Conservation (phyloP, 2,888 invertebrate species). For the Aspidiotus destructor region DNA sequence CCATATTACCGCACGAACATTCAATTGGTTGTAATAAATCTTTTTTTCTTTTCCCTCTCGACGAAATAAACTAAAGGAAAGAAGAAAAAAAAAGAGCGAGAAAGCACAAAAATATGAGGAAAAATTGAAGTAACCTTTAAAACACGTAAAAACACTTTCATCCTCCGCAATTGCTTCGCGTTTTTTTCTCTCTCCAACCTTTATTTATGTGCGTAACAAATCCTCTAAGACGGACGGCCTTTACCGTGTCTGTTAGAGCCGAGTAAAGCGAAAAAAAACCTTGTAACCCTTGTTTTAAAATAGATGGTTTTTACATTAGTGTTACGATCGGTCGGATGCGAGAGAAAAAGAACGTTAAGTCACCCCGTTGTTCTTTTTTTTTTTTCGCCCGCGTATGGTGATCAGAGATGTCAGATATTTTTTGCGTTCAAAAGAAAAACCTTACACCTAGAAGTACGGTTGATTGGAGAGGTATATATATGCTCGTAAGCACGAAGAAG, state of each 20-base stretch:
- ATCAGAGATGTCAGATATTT: too few species aligned
- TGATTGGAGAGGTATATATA: not conserved
- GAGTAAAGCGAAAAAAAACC: conserved; percentile 11
- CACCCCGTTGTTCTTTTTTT: conserved; percentile 1
- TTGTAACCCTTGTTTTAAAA: conserved; percentile 33
- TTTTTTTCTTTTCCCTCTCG: not conserved
- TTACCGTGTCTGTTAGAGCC: conserved; percentile 23
- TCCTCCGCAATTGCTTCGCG: conserved; percentile 16
- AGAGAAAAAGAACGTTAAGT: conserved; percentile 8
- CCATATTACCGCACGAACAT: conserved; percentile 9
- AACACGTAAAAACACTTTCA: conserved; percentile 31
- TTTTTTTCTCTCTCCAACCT: conserved; percentile 21
- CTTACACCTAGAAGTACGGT: not conserved
- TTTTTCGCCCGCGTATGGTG: not conserved
- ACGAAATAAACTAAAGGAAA: not conserved
- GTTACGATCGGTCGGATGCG: conserved; percentile 19
- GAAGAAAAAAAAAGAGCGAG: conserved; percentile 5
- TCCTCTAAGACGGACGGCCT: conserved; percentile 26
- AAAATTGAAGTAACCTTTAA: not conserved
- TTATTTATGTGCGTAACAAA: conserved; percentile 32
- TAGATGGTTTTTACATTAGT: conserved; percentile 33
- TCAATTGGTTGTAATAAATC: conserved; percentile 29
- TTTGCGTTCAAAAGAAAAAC: not conserved
- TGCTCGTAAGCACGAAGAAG: conserved; percentile 6
- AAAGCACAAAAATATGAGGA: too few species aligned